A percentile compares a stretch with the other conserved stretches of the same genome.
Conservation (phyloP, 2,113 vertebrate genomes). For the Balaeniceps rex region DNA sequence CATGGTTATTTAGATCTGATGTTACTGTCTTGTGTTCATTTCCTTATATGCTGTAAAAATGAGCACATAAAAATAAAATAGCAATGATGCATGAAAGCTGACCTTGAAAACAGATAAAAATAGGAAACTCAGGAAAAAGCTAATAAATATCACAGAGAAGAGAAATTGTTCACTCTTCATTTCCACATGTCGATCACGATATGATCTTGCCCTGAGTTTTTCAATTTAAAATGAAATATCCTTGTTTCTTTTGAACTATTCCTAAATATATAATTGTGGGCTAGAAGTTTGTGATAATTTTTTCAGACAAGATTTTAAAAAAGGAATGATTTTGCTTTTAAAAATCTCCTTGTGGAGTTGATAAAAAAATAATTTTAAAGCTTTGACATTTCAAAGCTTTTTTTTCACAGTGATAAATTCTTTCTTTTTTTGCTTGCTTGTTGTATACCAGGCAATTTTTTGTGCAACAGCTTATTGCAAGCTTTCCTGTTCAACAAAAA, state of each 20-base stretch:
- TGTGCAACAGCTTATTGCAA: background rate
- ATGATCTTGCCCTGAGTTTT: background rate
- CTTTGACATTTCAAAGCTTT: background rate
- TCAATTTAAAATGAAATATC: background rate
- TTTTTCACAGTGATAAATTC: background rate
- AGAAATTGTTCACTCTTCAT: background rate
- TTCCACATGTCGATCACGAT: background rate
- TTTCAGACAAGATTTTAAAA: too few species aligned
- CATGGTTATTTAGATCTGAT: background rate
- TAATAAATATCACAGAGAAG: background rate
- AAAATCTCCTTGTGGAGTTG: background rate
- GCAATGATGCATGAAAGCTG: conserved; percentile 7
- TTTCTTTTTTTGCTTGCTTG: background rate
- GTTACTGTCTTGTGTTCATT: background rate
- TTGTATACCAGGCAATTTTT: background rate
- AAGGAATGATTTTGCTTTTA: background rate
- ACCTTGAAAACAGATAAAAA: background rate
- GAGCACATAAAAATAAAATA: background rate
- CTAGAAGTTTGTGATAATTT: background rate
- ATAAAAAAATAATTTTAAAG: background rate
- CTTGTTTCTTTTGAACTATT: background rate
- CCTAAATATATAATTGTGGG: background rate
- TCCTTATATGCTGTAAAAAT: background rate
- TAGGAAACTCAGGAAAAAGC: background rate
- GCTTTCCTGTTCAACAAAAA: background rate